phyloP scores from a whole-genome alignment of 2,797 vertebrate genomes.

The Peromyscus nudipes region DNA sequence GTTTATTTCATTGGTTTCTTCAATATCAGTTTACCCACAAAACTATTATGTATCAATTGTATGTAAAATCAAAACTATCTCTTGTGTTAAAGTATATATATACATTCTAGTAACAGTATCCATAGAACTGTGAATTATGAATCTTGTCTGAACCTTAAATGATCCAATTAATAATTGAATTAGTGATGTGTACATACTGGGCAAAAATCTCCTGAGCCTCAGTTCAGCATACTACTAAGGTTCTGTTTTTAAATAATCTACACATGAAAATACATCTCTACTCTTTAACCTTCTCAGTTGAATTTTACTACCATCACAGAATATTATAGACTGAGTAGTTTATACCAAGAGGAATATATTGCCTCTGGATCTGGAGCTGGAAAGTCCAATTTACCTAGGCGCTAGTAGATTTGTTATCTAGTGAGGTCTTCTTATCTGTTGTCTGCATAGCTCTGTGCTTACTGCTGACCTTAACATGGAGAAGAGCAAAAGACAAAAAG shows the following conservation, averaged over 20 bases:
- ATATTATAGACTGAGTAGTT: neutral
- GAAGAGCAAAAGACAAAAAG: neutral
- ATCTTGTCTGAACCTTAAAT: neutral
- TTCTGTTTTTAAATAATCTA: neutral
- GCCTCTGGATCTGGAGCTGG: neutral
- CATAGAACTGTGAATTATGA: neutral
- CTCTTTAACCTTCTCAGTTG: neutral
- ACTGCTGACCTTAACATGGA: neutral
- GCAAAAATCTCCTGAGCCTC: neutral
- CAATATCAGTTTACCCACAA: neutral
- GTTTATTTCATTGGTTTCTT: conserved; percentile 20
- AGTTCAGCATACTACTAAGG: neutral
- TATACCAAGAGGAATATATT: neutral
- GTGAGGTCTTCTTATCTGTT: neutral
- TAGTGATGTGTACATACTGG: neutral
- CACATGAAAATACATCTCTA: neutral
- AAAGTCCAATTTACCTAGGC: neutral
- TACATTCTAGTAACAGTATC: neutral
- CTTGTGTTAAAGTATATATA: neutral
- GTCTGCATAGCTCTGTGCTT: neutral
- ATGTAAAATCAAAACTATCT: neutral
- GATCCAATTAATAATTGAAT: neutral
- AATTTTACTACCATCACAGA: neutral
- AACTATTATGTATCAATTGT: conserved; percentile 19
- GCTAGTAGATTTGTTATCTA: neutral